Evolutionary conservation across 2,888 invertebrate species (phyloP).

Genomic region (Branchellion lobata): DNA sequence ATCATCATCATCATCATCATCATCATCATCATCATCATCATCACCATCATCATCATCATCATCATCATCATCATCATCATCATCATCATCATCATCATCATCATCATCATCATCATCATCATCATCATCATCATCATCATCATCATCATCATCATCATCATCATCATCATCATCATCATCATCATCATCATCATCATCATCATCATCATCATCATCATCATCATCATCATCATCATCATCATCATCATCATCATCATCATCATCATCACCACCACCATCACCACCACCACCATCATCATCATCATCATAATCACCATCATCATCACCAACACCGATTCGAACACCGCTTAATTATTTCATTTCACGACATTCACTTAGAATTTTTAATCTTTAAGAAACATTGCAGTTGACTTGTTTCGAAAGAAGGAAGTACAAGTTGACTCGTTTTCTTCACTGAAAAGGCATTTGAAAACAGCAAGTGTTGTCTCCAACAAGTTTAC

Average conservation of each 20-base stretch:
- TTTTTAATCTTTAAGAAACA: too few relatives aligned
- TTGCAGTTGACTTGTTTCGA: too few relatives aligned
- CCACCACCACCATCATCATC: not conserved
- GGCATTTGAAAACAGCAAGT: too few relatives aligned
- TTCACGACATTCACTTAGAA: too few relatives aligned
- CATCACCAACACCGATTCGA: not conserved
- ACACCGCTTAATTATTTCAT: too few relatives aligned
- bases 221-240: conserved; percentile 19
- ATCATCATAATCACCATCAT: too few relatives aligned
- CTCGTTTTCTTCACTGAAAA: too few relatives aligned
- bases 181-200: conserved; percentile 38
- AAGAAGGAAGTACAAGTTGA: too few relatives aligned
- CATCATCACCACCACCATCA: conserved; percentile 1
- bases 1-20: not conserved
- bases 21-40: not conserved
- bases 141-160: conserved; percentile 38
- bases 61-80: not conserved
- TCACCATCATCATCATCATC: not conserved
- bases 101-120: conserved; percentile 22
- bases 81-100: conserved; percentile 38
- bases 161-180: conserved; percentile 3
- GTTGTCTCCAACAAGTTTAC: too few relatives aligned
- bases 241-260: conserved; percentile 40
- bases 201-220: conserved; percentile 39
- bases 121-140: conserved; percentile 15